Conservation (phyloP, 2,797 vertebrate genomes). For the Gymnodraco acuticeps region DNA sequence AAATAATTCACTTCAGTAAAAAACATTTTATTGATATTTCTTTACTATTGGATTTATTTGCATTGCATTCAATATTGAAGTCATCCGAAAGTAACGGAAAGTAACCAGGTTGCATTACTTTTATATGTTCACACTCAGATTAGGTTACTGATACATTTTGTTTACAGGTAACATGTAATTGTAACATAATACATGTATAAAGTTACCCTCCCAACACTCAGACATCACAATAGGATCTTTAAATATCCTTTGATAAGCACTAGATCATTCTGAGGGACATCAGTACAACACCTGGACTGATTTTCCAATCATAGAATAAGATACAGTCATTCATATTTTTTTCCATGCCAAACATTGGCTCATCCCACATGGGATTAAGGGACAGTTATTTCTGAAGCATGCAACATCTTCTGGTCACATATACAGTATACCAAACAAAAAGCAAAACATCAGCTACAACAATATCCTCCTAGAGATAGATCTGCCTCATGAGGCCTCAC, state of each 20-base stretch:
- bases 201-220: too few species aligned
- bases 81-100: too few species aligned
- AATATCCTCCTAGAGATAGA: background rate
- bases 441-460: background rate
- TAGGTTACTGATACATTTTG: too few species aligned
- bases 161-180: too few species aligned
- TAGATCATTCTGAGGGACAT: background rate
- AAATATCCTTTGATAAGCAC: background rate
- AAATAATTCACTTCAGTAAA: too few species aligned
- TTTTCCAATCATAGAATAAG: background rate
- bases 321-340: background rate
- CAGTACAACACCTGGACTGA: background rate
- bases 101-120: too few species aligned
- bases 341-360: background rate
- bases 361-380: background rate
- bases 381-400: background rate
- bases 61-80: too few species aligned
- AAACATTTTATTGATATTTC: too few species aligned
- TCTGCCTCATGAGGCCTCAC: constrained; percentile 9
- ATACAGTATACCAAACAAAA: background rate
- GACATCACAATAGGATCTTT: background rate
- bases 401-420: background rate
- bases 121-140: too few species aligned
- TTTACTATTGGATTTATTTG: too few species aligned
- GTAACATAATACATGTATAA: too few species aligned